Evolutionary conservation across 35 echinoderm and acorn worm species (phyloP).

Genomic region (Nesometra sesokonis): DNA sequence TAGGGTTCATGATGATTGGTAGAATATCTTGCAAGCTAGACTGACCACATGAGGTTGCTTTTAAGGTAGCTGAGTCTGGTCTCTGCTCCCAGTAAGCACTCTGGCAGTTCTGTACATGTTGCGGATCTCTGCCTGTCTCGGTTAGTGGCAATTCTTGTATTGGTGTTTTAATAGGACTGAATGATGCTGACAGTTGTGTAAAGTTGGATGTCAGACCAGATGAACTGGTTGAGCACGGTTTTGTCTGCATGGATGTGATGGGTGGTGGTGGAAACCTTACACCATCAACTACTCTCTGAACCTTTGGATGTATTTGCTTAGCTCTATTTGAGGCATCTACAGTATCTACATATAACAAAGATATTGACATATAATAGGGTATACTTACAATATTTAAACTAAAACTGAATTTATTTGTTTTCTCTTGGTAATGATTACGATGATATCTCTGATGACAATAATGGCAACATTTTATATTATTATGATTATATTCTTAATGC

Average conservation of each 20-base stretch:
- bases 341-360: no score
- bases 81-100: background rate
- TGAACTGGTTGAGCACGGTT: background rate
- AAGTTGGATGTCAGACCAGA: background rate
- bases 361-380: no score
- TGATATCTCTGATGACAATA: no score
- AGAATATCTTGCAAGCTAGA: background rate
- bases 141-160: background rate
- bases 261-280: background rate
- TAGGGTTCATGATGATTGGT: background rate
- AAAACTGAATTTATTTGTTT: no score
- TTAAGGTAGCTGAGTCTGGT: background rate
- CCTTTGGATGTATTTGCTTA: background rate
- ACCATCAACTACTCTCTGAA: background rate
- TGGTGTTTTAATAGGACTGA: background rate
- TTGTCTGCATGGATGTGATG: background rate
- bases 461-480: no score
- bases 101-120: background rate
- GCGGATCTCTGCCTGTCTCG: background rate
- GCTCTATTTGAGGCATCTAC: background rate
- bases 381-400: no score
- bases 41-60: background rate
- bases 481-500: no score
- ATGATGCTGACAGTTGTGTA: background rate
- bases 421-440: no score